A percentile compares a stretch with the other conserved stretches of the same genome.
Evolutionary conservation across 2,888 invertebrate species (phyloP).

Genomic region (Notodonta dromedarius): DNA sequence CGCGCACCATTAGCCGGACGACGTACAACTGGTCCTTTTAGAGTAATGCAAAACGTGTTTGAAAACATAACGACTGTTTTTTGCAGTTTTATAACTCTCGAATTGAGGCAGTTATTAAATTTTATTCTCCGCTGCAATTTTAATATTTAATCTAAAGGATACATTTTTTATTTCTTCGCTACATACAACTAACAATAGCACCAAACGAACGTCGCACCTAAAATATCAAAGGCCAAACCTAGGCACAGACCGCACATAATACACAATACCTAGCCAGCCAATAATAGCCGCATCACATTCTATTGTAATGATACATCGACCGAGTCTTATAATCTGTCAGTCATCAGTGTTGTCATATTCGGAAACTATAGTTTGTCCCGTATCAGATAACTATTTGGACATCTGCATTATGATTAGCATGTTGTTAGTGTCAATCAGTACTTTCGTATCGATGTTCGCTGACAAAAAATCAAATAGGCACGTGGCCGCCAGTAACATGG

Average conservation of each 20-base stretch:
- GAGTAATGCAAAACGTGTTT: slow-evolving; percentile 49
- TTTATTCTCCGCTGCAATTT: slow-evolving; percentile 52
- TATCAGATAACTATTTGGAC: slow-evolving; percentile 75
- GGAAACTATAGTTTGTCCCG: slow-evolving; percentile 59
- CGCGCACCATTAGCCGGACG: slow-evolving; percentile 38
- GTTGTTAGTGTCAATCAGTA: slow-evolving; percentile 70
- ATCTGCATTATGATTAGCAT: slow-evolving; percentile 69
- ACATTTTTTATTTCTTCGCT: slow-evolving; percentile 42
- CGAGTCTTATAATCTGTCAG: slow-evolving; percentile 59
- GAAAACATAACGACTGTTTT: slow-evolving; percentile 41
- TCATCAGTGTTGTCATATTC: slow-evolving; percentile 65
- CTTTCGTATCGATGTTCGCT: slow-evolving; percentile 53
- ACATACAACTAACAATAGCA: slow-evolving; percentile 61
- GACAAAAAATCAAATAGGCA: slow-evolving; percentile 60
- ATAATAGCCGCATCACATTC: slow-evolving; percentile 57
- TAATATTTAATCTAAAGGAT: slow-evolving; percentile 50
- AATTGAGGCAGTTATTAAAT: slow-evolving; percentile 46
- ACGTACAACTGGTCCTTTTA: slow-evolving; percentile 40
- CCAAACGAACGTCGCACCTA: slow-evolving; percentile 61
- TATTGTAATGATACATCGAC: slow-evolving; percentile 58
- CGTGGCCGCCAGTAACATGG: slow-evolving; percentile 53
- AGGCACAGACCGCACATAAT: slow-evolving; percentile 58
- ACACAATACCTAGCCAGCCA: slow-evolving; percentile 58
- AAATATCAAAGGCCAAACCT: slow-evolving; percentile 59
- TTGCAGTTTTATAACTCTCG: slow-evolving; percentile 46